These are phyloP conservation scores for Cardiocondyla obscurior DNA, from an alignment of 1,140 invertebrate species.

Conservation along the genomic window DNA sequence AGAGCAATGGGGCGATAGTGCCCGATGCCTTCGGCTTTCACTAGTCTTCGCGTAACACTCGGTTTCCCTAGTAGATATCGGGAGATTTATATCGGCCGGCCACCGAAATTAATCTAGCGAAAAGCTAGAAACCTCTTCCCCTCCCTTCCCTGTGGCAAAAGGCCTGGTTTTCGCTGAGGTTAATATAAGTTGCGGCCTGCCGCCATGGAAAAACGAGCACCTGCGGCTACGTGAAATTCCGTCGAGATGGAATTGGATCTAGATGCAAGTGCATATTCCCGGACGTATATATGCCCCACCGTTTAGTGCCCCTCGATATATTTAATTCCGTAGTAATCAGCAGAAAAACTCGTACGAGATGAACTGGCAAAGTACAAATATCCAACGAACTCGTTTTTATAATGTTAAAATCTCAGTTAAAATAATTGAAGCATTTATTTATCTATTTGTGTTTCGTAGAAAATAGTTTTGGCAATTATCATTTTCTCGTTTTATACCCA, in stretches of 20 bases:
- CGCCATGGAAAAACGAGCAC: constrained; percentile 57
- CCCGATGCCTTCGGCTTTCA: neutral
- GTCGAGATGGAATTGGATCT: constrained; percentile 44
- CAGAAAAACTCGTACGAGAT: neutral
- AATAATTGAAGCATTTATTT: neutral
- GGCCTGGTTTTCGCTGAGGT: constrained; percentile 22
- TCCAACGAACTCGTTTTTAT: neutral
- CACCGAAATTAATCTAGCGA: constrained; percentile 69
- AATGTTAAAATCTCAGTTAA: too few relatives aligned
- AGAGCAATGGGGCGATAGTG: neutral
- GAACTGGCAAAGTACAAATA: neutral
- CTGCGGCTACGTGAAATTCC: constrained; percentile 58
- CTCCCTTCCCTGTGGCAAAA: neutral
- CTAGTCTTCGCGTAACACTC: constrained; percentile 39
- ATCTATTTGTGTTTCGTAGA: neutral
- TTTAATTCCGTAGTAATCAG: constrained; percentile 19
- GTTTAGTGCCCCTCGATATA: neutral
- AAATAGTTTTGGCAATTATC: neutral
- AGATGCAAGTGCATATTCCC: neutral
- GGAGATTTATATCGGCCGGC: constrained; percentile 45
- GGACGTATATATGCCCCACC: neutral
- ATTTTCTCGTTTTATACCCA: neutral
- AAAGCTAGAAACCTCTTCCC: constrained; percentile 43
- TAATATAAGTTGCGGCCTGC: constrained; percentile 64
- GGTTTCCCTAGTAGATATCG: constrained; percentile 11